Conservation (phyloP, 2,888 invertebrate species). For the Serrognathus titanus region DNA sequence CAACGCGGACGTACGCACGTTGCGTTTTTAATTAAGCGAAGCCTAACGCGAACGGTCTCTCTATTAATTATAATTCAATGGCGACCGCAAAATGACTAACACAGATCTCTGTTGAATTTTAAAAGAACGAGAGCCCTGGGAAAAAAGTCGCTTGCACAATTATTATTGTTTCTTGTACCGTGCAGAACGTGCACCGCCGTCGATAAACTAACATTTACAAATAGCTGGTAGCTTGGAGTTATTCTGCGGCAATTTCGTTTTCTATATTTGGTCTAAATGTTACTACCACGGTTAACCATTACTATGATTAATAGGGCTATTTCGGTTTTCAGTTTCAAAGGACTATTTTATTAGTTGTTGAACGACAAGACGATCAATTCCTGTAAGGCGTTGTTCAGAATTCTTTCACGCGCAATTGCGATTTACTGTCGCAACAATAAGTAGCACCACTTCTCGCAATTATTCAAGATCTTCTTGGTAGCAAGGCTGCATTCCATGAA, state of each 20-base stretch:
- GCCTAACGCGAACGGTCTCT: conserved; percentile 1
- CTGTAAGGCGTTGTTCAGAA: too few species aligned
- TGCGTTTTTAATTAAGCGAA: conserved; percentile 4
- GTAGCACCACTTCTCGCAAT: too few species aligned
- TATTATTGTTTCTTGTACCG: conserved; percentile 1
- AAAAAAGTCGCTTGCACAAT: conserved; percentile 14
- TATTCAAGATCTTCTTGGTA: too few species aligned
- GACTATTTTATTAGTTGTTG: too few species aligned
- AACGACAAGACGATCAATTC: too few species aligned
- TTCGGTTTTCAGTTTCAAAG: too few species aligned
- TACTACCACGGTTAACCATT: too few species aligned
- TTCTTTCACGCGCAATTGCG: too few species aligned
- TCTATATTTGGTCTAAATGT: conserved; percentile 4
- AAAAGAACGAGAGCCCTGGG: conserved; percentile 3
- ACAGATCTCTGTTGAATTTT: conserved; percentile 5
- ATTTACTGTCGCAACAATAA: too few species aligned
- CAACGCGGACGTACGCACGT: conserved; percentile 4
- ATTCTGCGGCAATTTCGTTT: conserved; percentile 2
- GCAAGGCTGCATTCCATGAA: too few species aligned
- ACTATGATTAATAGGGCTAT: too few species aligned
- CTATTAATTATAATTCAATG: conserved; percentile 12
- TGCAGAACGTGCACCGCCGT: neutral
- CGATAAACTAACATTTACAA: conserved; percentile 8
- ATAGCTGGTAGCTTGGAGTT: too few species aligned
- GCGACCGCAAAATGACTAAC: conserved; percentile 12